Evolutionary conservation across 2,113 vertebrate genomes (phyloP), one percentile per base, ranked within the genome.

Genomic region (Sander vitreus): DNA sequence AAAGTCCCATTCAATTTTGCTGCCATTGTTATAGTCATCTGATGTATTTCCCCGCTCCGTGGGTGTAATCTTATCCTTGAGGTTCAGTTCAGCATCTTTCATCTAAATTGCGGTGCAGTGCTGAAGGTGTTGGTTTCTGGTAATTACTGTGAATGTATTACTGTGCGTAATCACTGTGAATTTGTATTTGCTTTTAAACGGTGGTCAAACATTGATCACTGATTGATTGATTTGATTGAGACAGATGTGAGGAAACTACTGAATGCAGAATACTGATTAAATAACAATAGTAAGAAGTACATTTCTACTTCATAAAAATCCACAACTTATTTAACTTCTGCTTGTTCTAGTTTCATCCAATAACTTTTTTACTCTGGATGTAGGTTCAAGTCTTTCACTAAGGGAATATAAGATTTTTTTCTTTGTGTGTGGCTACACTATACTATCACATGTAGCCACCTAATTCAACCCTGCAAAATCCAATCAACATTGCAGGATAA

Each of bases 401-500:
- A 62, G 6, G 7, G 23, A 21, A 73, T 66, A 87, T 81, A 71
- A 74, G 33, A 77, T n/a, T 47, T 50, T 50, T 43, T 16, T 65
- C 36, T 84, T 62, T 69, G 60, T 83, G 71, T 79, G 72, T 67
- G 55, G 67, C 54, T 70, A 25, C 25, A 19, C 21, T 76, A 30
- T 60, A 62, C 10, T 54, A 57, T 79, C 74, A 76, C 67, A 67
- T 36, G 66, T 51, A 62, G 36, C 47, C 13, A 78, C 39, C 36
- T 62, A 57, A 70, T 85, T 16, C 62, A 73, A 84, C 48, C 83
- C 84, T 21, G 69, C 5, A 27, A 88, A 92, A 87, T 78, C 68
- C 87, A 91, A 87, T 92, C 90, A 88, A 64, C 80, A 87, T 66
- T 53, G 64, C 0, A 0, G 84, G 71, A 90, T 86, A 88, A 91